These are phyloP conservation scores for Scaptomyza reducta DNA, from an alignment of 2,888 invertebrate species.

Conservation along the genomic window DNA sequence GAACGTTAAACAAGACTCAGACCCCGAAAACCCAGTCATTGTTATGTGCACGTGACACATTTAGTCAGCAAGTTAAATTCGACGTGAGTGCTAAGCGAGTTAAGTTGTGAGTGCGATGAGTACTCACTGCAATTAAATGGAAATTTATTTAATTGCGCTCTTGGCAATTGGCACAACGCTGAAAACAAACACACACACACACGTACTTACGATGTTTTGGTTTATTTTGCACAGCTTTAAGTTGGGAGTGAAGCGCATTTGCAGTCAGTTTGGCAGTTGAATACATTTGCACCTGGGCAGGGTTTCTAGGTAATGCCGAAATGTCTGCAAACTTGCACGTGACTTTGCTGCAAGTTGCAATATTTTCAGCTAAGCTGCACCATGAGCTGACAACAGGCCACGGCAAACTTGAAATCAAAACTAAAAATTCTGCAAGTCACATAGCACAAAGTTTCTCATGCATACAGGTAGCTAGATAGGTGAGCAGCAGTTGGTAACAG, in stretches of 20 bases:
- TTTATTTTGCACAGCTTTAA: conserved; percentile 29
- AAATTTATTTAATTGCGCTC: conserved; percentile 59
- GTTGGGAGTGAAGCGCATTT: conserved; percentile 17
- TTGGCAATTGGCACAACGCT: conserved; percentile 24
- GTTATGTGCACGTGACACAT: conserved; percentile 66
- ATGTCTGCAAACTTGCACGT: conserved; percentile 78
- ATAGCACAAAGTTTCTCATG: conserved; percentile 64
- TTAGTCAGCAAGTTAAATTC: conserved; percentile 48
- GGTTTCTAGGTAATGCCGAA: conserved; percentile 46
- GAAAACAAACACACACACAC: conserved; percentile 7
- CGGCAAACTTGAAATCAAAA: conserved; percentile 71
- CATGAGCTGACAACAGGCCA: conserved; percentile 61
- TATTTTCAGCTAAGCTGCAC: conserved; percentile 67
- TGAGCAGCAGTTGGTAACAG: conserved; percentile 5
- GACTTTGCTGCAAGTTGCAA: conserved; percentile 73
- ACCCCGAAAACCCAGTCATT: conserved; percentile 43
- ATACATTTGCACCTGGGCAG: conserved; percentile 34
- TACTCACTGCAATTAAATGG: conserved; percentile 39
- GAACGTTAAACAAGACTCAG: conserved; percentile 2
- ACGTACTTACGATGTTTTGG: background rate
- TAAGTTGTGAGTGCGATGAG: conserved; percentile 29
- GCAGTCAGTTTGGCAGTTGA: conserved; percentile 39
- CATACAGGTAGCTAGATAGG: conserved; percentile 22
- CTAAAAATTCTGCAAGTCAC: conserved; percentile 77
- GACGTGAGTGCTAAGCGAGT: conserved; percentile 24